Conservation (phyloP, 2,888 invertebrate species). For the Pyrrhosoma nymphula region DNA sequence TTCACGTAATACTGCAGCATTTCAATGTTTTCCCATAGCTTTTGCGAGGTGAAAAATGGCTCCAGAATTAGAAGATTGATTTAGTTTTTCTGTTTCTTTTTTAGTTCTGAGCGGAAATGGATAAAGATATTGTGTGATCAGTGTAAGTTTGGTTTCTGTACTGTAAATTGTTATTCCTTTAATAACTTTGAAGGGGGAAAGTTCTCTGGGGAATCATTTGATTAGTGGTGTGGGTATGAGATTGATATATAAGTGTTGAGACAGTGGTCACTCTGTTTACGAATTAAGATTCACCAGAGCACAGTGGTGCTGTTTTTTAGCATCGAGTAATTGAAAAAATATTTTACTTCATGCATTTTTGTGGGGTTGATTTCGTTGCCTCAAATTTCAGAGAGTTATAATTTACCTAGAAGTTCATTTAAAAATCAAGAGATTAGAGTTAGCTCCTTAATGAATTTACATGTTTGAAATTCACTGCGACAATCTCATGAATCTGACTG, state of each 20-base stretch:
- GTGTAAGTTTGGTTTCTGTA: slow-evolving; percentile 11
- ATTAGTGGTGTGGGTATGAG: background rate
- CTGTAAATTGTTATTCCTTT: background rate
- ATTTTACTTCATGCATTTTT: background rate
- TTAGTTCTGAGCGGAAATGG: slow-evolving; percentile 21
- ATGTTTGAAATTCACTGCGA: background rate
- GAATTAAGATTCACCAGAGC: background rate
- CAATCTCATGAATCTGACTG: background rate
- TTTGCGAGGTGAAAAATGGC: background rate
- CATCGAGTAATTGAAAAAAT: background rate
- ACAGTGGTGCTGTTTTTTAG: background rate
- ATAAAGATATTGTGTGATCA: slow-evolving; percentile 14
- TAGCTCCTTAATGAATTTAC: background rate
- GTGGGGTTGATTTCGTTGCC: background rate
- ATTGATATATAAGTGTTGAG: background rate
- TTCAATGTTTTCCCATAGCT: background rate
- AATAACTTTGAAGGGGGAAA: background rate
- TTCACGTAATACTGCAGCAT: background rate
- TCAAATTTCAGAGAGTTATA: background rate
- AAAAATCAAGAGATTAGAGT: background rate
- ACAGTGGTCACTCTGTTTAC: background rate
- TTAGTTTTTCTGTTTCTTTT: slow-evolving; percentile 26
- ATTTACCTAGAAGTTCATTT: background rate
- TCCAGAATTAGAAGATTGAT: background rate
- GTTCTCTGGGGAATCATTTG: background rate